A percentile compares a stretch with the other conserved stretches of the same genome.
phyloP scores from a whole-genome alignment of 2,113 vertebrate genomes.

The Leucoraja erinaceus region DNA sequence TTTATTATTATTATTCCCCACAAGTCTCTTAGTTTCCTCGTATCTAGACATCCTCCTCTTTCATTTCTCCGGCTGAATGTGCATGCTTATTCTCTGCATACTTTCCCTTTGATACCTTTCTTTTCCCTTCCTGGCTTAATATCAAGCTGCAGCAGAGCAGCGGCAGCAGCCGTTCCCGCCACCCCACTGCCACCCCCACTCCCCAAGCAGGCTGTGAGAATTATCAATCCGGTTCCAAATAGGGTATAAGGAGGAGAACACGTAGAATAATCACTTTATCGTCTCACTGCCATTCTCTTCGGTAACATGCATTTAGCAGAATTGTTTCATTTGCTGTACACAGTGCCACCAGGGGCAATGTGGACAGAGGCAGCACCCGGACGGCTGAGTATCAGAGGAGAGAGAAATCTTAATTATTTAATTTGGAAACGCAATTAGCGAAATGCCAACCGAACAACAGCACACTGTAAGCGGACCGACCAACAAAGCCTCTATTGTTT shows the following conservation, averaged over 20 bases:
- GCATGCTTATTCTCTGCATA: slow-evolving; percentile 28
- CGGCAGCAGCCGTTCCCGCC: not conserved
- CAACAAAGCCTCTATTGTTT: not conserved
- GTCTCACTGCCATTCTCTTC: not conserved
- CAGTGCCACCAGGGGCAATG: slow-evolving; percentile 33
- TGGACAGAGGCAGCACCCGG: slow-evolving; percentile 1
- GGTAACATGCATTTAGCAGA: not conserved
- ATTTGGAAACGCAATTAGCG: not conserved
- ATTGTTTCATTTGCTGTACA: not conserved
- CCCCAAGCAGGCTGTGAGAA: slow-evolving; percentile 32
- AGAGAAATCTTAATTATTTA: not conserved
- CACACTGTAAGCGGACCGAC: not conserved
- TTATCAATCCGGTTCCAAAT: slow-evolving; percentile 30
- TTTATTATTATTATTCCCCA: not conserved
- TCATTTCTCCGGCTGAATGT: not conserved
- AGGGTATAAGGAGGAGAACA: slow-evolving; percentile 28
- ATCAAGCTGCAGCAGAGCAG: not conserved
- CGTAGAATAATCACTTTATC: not conserved
- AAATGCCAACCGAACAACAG: not conserved
- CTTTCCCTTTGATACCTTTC: slow-evolving; percentile 2
- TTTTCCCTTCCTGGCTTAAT: not conserved
- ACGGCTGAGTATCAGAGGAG: not conserved
- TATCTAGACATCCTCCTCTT: not conserved
- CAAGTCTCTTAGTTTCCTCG: slow-evolving; percentile 25
- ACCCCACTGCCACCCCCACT: not conserved